phyloP scores from a whole-genome alignment of 2,797 vertebrate species.

The Chelon auratus region DNA sequence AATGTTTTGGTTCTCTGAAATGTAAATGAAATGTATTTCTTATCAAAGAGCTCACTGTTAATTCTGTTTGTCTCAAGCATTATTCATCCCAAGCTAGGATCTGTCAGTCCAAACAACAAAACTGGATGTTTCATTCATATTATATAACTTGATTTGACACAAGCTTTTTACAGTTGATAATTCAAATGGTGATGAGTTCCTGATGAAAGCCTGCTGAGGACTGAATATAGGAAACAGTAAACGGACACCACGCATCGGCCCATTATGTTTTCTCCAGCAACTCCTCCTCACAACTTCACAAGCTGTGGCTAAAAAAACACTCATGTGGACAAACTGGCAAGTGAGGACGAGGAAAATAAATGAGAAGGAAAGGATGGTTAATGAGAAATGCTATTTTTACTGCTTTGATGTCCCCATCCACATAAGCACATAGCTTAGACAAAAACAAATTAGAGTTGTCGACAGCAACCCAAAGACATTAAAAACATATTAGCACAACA shows the following conservation, averaged over 20 bases:
- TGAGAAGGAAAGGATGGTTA: slow-evolving; percentile 86
- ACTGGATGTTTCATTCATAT: slow-evolving; percentile 47
- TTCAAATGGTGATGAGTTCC: slow-evolving; percentile 45
- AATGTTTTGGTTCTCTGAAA: not conserved
- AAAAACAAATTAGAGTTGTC: slow-evolving; percentile 89
- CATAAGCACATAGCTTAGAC: slow-evolving; percentile 87
- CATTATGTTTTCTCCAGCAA: slow-evolving; percentile 72
- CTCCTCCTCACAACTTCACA: slow-evolving; percentile 80
- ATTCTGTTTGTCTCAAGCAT: slow-evolving; percentile 20
- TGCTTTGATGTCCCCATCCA: slow-evolving; percentile 86
- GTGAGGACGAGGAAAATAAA: slow-evolving; percentile 84
- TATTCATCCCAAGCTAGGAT: slow-evolving; percentile 22
- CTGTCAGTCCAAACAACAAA: slow-evolving; percentile 42
- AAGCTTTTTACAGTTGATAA: slow-evolving; percentile 47
- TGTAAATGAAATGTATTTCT: slow-evolving; percentile 16
- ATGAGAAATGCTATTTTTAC: slow-evolving; percentile 89
- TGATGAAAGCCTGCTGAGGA: slow-evolving; percentile 61
- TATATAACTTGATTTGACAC: slow-evolving; percentile 47
- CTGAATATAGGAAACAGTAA: slow-evolving; percentile 48
- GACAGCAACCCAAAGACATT: slow-evolving; percentile 87
- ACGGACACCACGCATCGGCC: slow-evolving; percentile 59
- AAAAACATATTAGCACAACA: slow-evolving; percentile 89
- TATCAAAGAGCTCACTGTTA: slow-evolving; percentile 29
- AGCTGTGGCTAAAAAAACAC: slow-evolving; percentile 76
- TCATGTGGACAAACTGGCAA: slow-evolving; percentile 81